Conservation (phyloP, 2,888 invertebrate genomes). For the Cabera pusaria region DNA sequence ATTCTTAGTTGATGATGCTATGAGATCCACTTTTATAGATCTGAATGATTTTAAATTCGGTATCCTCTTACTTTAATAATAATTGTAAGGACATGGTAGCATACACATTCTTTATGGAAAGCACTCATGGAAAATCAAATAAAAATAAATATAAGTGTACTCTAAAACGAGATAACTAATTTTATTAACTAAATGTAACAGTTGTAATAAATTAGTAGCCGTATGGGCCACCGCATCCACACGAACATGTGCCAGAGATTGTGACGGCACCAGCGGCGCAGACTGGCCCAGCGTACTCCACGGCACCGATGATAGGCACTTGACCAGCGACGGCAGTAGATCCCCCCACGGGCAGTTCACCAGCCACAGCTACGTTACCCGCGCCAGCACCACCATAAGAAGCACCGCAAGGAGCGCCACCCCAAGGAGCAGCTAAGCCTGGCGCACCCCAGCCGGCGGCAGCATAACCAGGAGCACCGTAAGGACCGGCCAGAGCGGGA, state of each 20-base stretch:
- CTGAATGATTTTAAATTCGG: no score
- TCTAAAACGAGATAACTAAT: no score
- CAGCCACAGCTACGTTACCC: conserved; percentile 27
- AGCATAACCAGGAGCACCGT: conserved; percentile 1
- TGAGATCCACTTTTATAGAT: no score
- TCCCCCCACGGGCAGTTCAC: conserved; percentile 22
- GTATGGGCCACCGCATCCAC: conserved; percentile 1
- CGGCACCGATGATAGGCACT: conserved; percentile 28
- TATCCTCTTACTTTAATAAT: no score
- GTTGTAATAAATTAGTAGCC: neutral
- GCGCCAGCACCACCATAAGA: conserved; percentile 11
- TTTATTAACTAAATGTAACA: no score
- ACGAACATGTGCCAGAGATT: conserved; percentile 24
- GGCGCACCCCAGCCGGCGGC: conserved; percentile 8
- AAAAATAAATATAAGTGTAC: no score
- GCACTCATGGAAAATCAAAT: no score
- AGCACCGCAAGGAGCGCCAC: conserved; percentile 7
- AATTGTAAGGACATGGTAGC: no score
- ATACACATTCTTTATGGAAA: no score
- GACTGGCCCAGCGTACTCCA: conserved; percentile 21
- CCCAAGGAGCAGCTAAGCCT: neutral
- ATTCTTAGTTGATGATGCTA: no score
- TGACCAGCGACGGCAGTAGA: conserved; percentile 19
- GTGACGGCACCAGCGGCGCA: conserved; percentile 21
- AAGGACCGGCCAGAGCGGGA: conserved; percentile 3